Percentiles rank a stretch among this genome's conserved stretches.
phyloP scores from a whole-genome alignment of 2,888 invertebrate genomes.

The Eupithecia insigniata region DNA sequence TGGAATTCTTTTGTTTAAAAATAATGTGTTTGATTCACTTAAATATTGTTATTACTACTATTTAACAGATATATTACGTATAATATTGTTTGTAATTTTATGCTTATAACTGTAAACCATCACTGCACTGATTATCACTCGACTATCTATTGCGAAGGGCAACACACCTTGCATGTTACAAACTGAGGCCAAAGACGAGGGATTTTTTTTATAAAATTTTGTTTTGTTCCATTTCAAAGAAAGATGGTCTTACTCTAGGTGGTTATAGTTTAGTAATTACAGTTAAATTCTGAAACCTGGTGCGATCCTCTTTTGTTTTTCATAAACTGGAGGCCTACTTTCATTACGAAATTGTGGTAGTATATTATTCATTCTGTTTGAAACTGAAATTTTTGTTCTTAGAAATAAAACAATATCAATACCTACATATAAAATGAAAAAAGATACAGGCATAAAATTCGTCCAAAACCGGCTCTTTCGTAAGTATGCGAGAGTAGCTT shows the following conservation, averaged over 20 bases:
- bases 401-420: too few species aligned
- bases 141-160: not conserved
- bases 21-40: not conserved
- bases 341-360: too few species aligned
- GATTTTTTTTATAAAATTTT: not conserved
- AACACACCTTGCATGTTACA: not conserved
- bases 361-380: too few species aligned
- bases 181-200: not conserved
- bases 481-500: too few species aligned
- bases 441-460: too few species aligned
- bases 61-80: not conserved
- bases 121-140: slow-evolving; percentile 5
- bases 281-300: too few species aligned
- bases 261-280: not conserved
- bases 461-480: too few species aligned
- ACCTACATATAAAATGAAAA: too few species aligned
- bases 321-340: too few species aligned
- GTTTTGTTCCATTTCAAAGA: not conserved
- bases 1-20: not conserved
- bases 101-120: slow-evolving; percentile 10
- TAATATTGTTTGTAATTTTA: slow-evolving; percentile 3
- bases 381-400: too few species aligned
- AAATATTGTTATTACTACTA: not conserved
- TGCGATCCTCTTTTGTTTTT: too few species aligned
- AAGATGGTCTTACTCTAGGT: not conserved